A percentile compares a stretch with the other conserved stretches of the same genome.
Evolutionary conservation across 1,140 invertebrate genomes (phyloP).

Genomic region (Coelopa frigida): DNA sequence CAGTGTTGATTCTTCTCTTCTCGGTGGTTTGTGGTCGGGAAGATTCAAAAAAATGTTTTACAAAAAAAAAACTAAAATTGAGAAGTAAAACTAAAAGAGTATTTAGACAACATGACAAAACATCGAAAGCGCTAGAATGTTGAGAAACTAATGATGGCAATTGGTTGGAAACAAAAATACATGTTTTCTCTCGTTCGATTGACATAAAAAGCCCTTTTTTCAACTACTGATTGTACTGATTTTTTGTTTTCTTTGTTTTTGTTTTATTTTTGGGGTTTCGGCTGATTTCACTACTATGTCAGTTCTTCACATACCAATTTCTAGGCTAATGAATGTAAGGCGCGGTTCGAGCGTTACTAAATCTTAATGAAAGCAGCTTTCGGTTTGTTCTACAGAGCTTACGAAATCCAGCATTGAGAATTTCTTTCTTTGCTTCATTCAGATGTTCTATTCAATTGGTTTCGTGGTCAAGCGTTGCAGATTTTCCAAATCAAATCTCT

Average conservation of each 20-base stretch:
- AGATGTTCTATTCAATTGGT: background rate
- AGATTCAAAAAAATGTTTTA: slow-evolving; percentile 5
- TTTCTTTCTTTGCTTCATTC: slow-evolving; percentile 1
- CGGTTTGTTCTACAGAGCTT: background rate
- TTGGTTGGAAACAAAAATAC: too few species aligned
- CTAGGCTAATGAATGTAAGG: too few species aligned
- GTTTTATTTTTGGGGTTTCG: background rate
- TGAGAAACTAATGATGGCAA: too few species aligned
- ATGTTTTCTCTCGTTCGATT: too few species aligned
- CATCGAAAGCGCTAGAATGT: too few species aligned
- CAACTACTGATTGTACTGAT: too few species aligned
- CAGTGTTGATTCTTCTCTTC: background rate
- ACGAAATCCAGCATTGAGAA: slow-evolving; percentile 11
- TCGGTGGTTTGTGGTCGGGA: background rate
- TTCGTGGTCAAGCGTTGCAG: slow-evolving; percentile 3
- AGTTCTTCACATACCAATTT: too few species aligned
- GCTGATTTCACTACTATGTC: background rate
- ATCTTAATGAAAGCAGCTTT: background rate
- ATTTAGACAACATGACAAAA: background rate
- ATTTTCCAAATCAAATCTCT: too few species aligned
- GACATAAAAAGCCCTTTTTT: too few species aligned
- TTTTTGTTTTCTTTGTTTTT: background rate
- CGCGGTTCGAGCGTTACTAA: background rate
- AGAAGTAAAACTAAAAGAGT: background rate
- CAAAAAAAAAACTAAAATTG: background rate